A percentile compares a stretch with the other conserved stretches of the same genome.
These are phyloP conservation scores for Morphnarchus princeps DNA, from an alignment of 2,113 vertebrate genomes.

Conservation along the genomic window DNA sequence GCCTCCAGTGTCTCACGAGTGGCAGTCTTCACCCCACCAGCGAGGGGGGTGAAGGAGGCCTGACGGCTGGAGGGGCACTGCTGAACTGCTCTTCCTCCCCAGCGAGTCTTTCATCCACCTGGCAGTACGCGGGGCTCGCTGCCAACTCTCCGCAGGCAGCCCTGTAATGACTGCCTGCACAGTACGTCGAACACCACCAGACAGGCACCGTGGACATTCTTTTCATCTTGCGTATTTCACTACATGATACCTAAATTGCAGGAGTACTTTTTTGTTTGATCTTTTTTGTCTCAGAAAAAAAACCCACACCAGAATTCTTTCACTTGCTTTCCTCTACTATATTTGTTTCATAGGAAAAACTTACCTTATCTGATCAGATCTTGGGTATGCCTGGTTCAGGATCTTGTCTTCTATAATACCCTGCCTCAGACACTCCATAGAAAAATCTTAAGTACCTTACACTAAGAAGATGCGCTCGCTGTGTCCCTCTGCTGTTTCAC, in stretches of 20 bases:
- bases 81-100: background rate
- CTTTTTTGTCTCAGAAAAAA: background rate
- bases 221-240: background rate
- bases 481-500: background rate
- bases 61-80: background rate
- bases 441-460: background rate
- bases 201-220: rapidly evolving
- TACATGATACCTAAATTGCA: background rate
- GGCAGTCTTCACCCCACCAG: background rate
- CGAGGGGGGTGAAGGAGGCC: background rate
- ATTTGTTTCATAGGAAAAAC: background rate
- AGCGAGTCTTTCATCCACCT: background rate
- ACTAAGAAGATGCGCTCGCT: background rate
- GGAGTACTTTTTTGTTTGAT: background rate
- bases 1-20: background rate
- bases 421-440: background rate
- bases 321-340: background rate
- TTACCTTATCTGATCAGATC: background rate
- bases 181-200: background rate
- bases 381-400: background rate
- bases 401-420: background rate
- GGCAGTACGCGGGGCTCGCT: background rate
- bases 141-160: background rate
- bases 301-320: background rate
- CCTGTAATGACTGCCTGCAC: background rate